Evolutionary conservation across 2,113 vertebrate genomes (phyloP), one percentile per base, ranked within the genome.

Genomic region (Trochalopteron elliotii): DNA sequence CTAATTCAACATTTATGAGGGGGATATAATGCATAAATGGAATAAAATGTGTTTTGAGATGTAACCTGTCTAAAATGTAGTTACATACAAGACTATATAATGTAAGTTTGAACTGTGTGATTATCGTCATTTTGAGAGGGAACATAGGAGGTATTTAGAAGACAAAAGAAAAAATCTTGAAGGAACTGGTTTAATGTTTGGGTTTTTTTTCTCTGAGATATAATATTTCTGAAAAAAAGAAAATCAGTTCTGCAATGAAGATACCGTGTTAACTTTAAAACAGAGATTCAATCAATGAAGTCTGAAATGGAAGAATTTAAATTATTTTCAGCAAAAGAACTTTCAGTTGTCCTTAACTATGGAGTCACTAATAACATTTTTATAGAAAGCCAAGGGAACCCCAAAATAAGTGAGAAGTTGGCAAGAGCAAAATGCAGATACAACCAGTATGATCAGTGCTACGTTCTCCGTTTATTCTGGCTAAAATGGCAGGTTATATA

Each of bases 241-340:
- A 61, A 59, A 45, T 20, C 13, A 45, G 12, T 64, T 93, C 47
- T 90, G 21, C 11, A 53, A 28, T 83, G 45, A 89, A 84, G 28
- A 39, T 74, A 40, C 10, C 49, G 5, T 77, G 18, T 78, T 81
- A 74, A 84, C 12, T 83, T 23, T 80, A 23, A 49, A 89, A 79
- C 69, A 86, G 37, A 57, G 10, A 56, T 80, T 89, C 27, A 74
- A 3, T 63, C 39, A 83, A 53, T 59, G 28, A 91, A 75, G 49
- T 90, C 49, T 91, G 56, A 95, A 96, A 86, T 59, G 4, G 49
- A 83, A 91, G 30, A 55, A 80, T 68, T 93, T 91, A 63, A 90
- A 79, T 89, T 65, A 84, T 25, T 92, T 95, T 78, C 79, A 90
- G 40, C 4, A 24, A 57, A 93, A 87, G 84, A 5, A 50, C 25